Percentiles rank a stretch among this genome's conserved stretches.
These are phyloP conservation scores for Esox masquinongy DNA, from an alignment of 2,797 vertebrate species.

Conservation along the genomic window DNA sequence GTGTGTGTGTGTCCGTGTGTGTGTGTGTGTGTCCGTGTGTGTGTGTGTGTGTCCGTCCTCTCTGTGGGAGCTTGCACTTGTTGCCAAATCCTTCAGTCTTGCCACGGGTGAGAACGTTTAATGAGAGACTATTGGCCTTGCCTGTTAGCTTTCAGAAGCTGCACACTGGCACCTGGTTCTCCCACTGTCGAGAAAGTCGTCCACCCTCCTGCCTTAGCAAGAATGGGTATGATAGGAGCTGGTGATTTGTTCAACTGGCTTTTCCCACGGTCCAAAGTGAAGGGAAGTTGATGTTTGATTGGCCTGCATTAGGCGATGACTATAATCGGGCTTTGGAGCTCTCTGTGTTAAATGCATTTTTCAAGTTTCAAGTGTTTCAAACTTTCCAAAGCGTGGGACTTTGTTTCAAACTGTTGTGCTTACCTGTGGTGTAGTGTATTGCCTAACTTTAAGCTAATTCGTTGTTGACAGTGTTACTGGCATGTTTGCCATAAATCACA, in stretches of 20 bases:
- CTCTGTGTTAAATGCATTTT: slow-evolving; percentile 5
- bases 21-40: too few species aligned
- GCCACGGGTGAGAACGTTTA: slow-evolving; percentile 1
- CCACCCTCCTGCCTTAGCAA: slow-evolving; percentile 58
- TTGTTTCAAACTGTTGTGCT: neutral
- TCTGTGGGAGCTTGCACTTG: slow-evolving; percentile 8
- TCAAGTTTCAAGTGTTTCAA: neutral
- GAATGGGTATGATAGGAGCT: slow-evolving; percentile 56
- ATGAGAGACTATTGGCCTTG: neutral
- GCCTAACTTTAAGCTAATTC: neutral
- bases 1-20: neutral
- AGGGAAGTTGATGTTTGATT: slow-evolving; percentile 30
- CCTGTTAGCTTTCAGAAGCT: slow-evolving; percentile 15
- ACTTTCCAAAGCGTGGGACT: neutral
- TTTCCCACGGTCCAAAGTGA: slow-evolving; percentile 13
- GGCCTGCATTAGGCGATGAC: slow-evolving; percentile 18
- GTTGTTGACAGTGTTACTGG: neutral
- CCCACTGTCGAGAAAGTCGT: slow-evolving; percentile 49
- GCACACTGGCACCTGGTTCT: slow-evolving; percentile 52
- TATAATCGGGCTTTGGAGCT: slow-evolving; percentile 36
- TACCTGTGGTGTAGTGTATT: neutral
- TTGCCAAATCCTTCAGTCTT: slow-evolving; percentile 9
- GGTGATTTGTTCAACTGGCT: slow-evolving; percentile 42
- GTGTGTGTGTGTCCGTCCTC: neutral
- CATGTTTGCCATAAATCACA: neutral